Base-by-base conservation (phyloP, 2,888 invertebrate species). In the Zaprionus obscuricornis region DNA sequence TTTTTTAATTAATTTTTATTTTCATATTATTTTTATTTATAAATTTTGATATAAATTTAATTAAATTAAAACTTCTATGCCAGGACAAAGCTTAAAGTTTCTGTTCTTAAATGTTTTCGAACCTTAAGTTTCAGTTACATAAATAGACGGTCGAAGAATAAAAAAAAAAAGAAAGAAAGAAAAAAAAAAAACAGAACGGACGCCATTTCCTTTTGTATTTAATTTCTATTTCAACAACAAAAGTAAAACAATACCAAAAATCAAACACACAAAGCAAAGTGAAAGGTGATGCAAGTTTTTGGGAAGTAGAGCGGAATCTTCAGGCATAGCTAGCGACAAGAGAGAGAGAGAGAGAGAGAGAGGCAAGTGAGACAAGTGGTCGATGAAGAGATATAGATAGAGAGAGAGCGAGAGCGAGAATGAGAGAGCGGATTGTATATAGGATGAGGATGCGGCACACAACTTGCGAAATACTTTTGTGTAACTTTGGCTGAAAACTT, bases 401-500 rank as follows among this genome's bases (percentile, higher is more conserved):
- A 34, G 17, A 7, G 11, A 4, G 13, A n/a, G n/a, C 33, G 13
- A 33, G 49, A 0, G 16, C 7, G 33, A 13, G 1, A 0, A 8
- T 13, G 26, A 16, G 6, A 13, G 22, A n/a, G 8, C 10, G 14
- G 40, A 37, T n/a, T n/a, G n/a, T n/a, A n/a, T n/a, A n/a, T n/a
- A n/a, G n/a, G n/a, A n/a, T n/a, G 31, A 36, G 11, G 29, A 33
- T 40, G 54, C 22, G 63, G 51, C 56, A 55, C 49, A 74, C 66
- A 79, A 82, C 86, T 82, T 82, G 76, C 73, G 81, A 82, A 83
- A 83, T 83, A 83, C 82, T 83, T 83, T 85, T 83, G 86, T 83
- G 86, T 86, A 85, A 83, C 82, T 83, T 82, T 84, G 81, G 77
- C 74, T 76, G 76, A 85, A 83, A 83, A 83, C 82, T 83, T 83